These are phyloP conservation scores for Halisarca cf. caerulea DNA, from an alignment of 37 sponge, comb jelly and placozoan genomes.

Conservation along the genomic window DNA sequence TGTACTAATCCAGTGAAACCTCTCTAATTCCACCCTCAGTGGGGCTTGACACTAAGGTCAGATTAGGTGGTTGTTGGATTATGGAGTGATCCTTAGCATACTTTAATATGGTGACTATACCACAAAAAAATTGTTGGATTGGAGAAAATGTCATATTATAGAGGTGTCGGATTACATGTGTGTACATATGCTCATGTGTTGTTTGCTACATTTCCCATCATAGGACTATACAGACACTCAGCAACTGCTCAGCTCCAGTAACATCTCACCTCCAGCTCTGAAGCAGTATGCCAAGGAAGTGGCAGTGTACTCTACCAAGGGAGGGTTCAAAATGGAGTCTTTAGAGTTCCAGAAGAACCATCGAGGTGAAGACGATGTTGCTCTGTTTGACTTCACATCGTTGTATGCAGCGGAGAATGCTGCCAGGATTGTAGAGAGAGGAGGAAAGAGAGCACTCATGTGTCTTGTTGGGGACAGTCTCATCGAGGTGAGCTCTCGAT, in stretches of 20 bases:
- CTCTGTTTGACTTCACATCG: constrained; percentile 93
- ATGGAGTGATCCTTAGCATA: no score
- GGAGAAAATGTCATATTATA: no score
- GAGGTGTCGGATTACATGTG: no score
- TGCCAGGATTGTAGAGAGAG: constrained; percentile 72
- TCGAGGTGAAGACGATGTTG: constrained; percentile 77
- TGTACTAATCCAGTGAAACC: no score
- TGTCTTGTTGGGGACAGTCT: constrained; percentile 88
- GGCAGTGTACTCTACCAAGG: constrained; percentile 79
- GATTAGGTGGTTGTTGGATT: no score
- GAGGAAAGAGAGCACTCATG: constrained; percentile 68
- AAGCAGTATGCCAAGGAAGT: constrained; percentile 79
- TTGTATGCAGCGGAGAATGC: constrained; percentile 83
- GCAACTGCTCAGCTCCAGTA: constrained; percentile 56
- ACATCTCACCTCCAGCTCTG: constrained; percentile 55
- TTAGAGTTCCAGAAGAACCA: constrained; percentile 74
- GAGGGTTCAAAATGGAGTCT: constrained; percentile 43
- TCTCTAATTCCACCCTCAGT: no score
- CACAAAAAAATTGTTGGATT: no score
- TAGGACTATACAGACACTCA: constrained; percentile 71
- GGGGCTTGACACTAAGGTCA: no score
- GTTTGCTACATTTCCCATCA: neutral
- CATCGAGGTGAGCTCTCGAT: constrained; percentile 63
- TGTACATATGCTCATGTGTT: no score
- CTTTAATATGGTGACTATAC: no score